Evolutionary conservation across 2,888 invertebrate species (phyloP).

Genomic region (Heliconius ismenius): DNA sequence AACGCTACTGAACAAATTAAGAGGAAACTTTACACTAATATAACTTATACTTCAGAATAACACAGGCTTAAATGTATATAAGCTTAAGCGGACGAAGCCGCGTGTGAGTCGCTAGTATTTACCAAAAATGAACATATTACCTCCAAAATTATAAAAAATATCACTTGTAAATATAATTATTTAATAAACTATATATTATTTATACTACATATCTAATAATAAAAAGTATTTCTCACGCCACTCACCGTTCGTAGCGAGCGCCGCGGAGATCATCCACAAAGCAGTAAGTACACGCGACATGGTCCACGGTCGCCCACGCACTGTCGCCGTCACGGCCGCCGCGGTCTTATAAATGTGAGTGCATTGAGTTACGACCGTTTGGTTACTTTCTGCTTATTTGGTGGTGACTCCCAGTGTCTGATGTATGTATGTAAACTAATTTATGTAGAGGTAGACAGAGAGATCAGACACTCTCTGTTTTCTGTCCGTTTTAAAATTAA

Average conservation of each 20-base stretch:
- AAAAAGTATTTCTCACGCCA: slow-evolving; percentile 11
- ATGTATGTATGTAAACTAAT: neutral
- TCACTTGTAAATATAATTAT: neutral
- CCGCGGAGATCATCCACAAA: slow-evolving; percentile 20
- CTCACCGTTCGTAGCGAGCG: slow-evolving; percentile 39
- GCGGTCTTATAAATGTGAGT: slow-evolving; percentile 33
- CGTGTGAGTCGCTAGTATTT: no score
- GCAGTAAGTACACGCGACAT: slow-evolving; percentile 24
- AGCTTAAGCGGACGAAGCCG: no score
- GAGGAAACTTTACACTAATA: no score
- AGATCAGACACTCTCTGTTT: neutral
- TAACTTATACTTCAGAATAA: no score
- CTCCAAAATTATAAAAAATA: neutral
- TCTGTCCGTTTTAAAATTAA: no score
- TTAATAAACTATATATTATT: neutral
- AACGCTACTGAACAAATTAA: no score
- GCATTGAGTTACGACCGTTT: neutral
- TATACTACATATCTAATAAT: neutral
- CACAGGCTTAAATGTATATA: no score
- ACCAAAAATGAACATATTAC: neutral
- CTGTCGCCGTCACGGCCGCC: slow-evolving; percentile 28
- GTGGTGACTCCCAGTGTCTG: neutral
- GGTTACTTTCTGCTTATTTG: slow-evolving; percentile 1
- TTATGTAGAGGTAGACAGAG: neutral
- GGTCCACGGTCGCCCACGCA: slow-evolving; percentile 32